Conservation (phyloP, 2,797 vertebrate genomes). For the Acanthis flammea region DNA sequence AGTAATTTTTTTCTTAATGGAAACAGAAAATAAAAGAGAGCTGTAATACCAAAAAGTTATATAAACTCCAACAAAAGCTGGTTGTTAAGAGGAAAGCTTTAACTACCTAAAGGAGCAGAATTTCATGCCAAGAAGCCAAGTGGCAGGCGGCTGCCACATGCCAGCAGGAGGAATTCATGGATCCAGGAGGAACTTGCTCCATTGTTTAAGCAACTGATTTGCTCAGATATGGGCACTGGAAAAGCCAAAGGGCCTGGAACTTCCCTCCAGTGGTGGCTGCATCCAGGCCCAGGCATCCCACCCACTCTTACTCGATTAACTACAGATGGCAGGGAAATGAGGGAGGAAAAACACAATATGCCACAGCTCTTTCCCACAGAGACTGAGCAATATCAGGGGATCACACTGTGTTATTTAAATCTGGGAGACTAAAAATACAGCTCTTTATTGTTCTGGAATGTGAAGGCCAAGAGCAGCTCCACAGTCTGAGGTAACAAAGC, state of each 20-base stretch:
- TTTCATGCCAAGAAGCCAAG: not conserved
- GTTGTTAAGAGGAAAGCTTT: not conserved
- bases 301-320: not conserved
- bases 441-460: slow-evolving; percentile 44
- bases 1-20: not conserved
- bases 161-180: not conserved
- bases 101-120: not conserved
- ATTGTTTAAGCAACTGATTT: not conserved
- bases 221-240: not conserved
- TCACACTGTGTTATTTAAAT: slow-evolving; percentile 46
- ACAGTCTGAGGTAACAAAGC: slow-evolving; percentile 25
- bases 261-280: not conserved
- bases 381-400: not conserved
- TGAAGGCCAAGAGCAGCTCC: slow-evolving; percentile 1
- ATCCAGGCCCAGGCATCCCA: not conserved
- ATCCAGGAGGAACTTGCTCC: not conserved
- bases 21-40: not conserved
- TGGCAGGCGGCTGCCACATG: not conserved
- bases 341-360: not conserved
- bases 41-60: not conserved
- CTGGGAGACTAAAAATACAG: slow-evolving; percentile 54
- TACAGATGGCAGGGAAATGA: slow-evolving; percentile 20
- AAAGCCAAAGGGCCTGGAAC: not conserved
- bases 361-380: not conserved
- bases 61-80: not conserved